Percentiles rank a stretch among this genome's conserved stretches.
Conservation (phyloP, 2,888 invertebrate genomes). For the Atherix ibis region DNA sequence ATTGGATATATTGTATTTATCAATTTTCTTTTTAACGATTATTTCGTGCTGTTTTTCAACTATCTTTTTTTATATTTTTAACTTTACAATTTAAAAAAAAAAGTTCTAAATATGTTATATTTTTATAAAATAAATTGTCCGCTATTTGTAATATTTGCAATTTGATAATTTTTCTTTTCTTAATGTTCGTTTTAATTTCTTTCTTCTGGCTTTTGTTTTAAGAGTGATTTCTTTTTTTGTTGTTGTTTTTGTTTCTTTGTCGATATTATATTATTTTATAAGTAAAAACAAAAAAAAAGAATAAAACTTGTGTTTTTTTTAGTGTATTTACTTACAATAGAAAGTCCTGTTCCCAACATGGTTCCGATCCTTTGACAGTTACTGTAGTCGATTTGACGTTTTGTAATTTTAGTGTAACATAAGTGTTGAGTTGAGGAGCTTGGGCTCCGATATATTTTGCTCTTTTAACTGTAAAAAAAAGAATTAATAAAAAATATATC, state of each 20-base stretch:
- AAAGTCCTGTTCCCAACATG: conserved; percentile 98
- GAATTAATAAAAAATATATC: conserved; percentile 4
- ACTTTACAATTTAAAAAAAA: too few species aligned
- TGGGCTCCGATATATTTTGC: conserved; percentile 72
- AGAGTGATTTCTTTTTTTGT: too few species aligned
- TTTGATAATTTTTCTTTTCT: too few species aligned
- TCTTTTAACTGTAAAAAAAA: conserved; percentile 62
- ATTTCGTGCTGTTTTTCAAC: too few species aligned
- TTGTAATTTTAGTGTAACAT: conserved; percentile 91
- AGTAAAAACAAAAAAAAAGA: background rate
- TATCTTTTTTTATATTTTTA: too few species aligned
- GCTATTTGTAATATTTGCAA: too few species aligned
- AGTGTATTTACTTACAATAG: conserved; percentile 71
- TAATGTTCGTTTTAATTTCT: too few species aligned
- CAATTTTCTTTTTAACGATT: too few species aligned
- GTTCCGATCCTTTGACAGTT: conserved; percentile 88
- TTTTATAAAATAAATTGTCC: too few species aligned
- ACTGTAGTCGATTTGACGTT: conserved; percentile 97
- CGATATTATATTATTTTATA: background rate
- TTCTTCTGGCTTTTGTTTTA: too few species aligned
- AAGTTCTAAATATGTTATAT: too few species aligned
- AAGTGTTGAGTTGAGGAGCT: conserved; percentile 86
- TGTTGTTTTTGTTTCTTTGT: background rate
- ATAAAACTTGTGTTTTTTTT: conserved; percentile 2
- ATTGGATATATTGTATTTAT: too few species aligned